Conservation (phyloP, 2,888 invertebrate species). For the Papilio elwesi region DNA sequence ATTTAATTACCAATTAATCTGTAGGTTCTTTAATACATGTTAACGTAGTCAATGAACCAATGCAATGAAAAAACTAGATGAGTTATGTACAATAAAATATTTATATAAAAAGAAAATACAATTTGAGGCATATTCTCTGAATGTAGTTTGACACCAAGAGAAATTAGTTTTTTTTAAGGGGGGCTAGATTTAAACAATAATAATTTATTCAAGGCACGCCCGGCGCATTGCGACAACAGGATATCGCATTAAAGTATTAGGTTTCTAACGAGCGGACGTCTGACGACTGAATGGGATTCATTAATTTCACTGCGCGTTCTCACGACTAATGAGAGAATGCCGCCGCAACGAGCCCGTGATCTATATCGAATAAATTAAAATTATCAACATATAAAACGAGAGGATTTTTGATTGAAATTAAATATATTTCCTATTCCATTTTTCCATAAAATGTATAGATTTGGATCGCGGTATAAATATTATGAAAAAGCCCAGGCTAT, state of each 20-base stretch:
- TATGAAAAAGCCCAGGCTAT: no score
- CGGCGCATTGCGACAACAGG: conserved; percentile 1
- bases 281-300: not conserved
- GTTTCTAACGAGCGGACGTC: conserved; percentile 31
- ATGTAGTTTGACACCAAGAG: not conserved
- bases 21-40: no score
- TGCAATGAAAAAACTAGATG: no score
- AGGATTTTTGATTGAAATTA: not conserved
- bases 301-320: conserved; percentile 23
- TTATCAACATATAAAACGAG: not conserved
- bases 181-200: not conserved
- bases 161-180: conserved; percentile 1
- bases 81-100: no score
- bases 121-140: not conserved
- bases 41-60: no score
- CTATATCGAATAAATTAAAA: conserved; percentile 23
- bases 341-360: not conserved
- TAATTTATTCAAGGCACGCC: conserved; percentile 15
- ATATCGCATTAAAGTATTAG: conserved; percentile 16
- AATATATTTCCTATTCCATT: not conserved
- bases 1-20: no score
- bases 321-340: not conserved
- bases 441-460: no score
- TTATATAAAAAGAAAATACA: no score
- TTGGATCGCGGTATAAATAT: no score